Evolutionary conservation across 1,140 invertebrate species (phyloP).

Genomic region (Ganaspis sp.): DNA sequence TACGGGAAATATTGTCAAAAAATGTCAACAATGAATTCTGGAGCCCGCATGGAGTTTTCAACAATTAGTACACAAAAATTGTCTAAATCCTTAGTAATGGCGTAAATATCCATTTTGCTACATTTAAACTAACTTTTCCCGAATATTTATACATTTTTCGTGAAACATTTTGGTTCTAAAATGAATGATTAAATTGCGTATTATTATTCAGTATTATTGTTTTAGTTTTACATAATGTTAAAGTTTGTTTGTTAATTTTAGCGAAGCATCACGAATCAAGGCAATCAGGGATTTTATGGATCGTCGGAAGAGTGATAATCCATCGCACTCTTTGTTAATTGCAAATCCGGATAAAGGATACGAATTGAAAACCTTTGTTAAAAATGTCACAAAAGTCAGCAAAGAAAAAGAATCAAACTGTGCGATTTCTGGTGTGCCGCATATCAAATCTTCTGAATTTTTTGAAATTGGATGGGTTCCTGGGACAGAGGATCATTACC

Average conservation of each 20-base stretch:
- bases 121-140: too few relatives aligned
- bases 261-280: slow-evolving; percentile 62
- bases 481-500: slow-evolving; percentile 64
- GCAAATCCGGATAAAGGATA: slow-evolving; percentile 53
- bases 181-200: too few relatives aligned
- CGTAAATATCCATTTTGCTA: too few relatives aligned
- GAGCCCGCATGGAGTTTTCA: too few relatives aligned
- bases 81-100: too few relatives aligned
- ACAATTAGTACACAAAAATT: too few relatives aligned
- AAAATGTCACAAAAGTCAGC: slow-evolving; percentile 47
- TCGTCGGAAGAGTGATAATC: slow-evolving; percentile 48
- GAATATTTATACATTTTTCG: too few relatives aligned
- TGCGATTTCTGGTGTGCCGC: slow-evolving; percentile 53
- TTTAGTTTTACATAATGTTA: neutral
- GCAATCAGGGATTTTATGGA: slow-evolving; percentile 63
- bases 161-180: too few relatives aligned
- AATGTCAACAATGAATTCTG: too few relatives aligned
- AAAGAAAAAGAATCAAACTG: slow-evolving; percentile 39
- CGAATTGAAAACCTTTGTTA: slow-evolving; percentile 40
- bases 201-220: too few relatives aligned
- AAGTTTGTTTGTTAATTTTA: slow-evolving; percentile 44
- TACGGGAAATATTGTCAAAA: too few relatives aligned
- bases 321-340: slow-evolving; percentile 39
- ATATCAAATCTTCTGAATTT: slow-evolving; percentile 56
- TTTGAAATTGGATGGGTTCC: slow-evolving; percentile 64